Evolutionary conservation across 2,113 vertebrate genomes (phyloP), one percentile per base, ranked within the genome.

Genomic region (Trematocara zebra): DNA sequence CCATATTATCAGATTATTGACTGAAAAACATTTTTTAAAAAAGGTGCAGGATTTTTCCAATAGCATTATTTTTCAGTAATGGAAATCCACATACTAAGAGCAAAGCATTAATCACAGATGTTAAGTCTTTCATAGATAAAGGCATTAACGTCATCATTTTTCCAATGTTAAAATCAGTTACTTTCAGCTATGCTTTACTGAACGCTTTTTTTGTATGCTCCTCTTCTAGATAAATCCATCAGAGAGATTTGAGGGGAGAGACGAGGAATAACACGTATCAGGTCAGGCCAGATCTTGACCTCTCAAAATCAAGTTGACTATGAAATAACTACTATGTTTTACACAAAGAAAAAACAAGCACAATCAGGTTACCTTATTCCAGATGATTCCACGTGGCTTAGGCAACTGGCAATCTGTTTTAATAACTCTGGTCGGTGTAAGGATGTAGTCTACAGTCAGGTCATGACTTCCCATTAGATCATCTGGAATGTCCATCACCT

Each of bases 381-480:
- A 99, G 7, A 95, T 91, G 89, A 99, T 97, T 42, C 97, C 99
- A 2, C 67, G 79, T 49, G 99, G 98, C 80, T 97, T 98, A 0
- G 96, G 96, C 9, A 93, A 84, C 81, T 72, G 85, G 84, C 98
- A 98, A 0, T 96, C 56, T 0, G 98, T 99, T 84, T 94, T 81
- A 80, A 99, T 97, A 23, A 96, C 94, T 92, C 97, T 97, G 7
- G 97, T 98, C 2, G 98, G 98, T 4, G 99, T 99, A 53, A 99
- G 96, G 83, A 99, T 97, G 82, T 97, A 99, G 95, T 99, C 98
- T 64, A 99, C 98, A 1, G 96, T 97, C 90, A 99, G 96, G 91
- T 99, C 99, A 5, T 99, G 98, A 51, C 95, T 96, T 52, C 87
- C 98, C 0, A 98, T 92, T 0, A 99, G 96, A 4, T 95, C 95